Percentiles rank a stretch among this genome's conserved stretches.
phyloP scores from a whole-genome alignment of 2,797 vertebrate species.

The Sebastes cheni region DNA sequence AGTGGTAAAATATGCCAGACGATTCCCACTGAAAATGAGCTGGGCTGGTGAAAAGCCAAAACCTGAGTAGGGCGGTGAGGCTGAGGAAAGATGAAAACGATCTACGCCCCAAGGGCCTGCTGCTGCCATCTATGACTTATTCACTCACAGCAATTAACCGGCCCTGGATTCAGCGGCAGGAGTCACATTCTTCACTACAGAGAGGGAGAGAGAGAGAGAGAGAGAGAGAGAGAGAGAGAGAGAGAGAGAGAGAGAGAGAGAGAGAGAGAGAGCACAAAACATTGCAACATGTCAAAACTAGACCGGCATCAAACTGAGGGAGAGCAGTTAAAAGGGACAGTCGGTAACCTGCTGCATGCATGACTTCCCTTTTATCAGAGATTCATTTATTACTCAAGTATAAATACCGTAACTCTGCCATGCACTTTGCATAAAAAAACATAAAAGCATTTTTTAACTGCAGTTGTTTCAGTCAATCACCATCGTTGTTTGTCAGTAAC shows the following conservation, averaged over 20 bases:
- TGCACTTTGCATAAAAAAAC: background rate
- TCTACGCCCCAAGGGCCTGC: slow-evolving; percentile 62
- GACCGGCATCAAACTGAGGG: slow-evolving; percentile 40
- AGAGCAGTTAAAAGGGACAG: slow-evolving; percentile 43
- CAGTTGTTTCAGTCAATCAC: background rate
- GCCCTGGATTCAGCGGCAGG: slow-evolving; percentile 55
- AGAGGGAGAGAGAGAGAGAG: slow-evolving; percentile 13
- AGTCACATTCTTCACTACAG: slow-evolving; percentile 71
- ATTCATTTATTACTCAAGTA: slow-evolving; percentile 8
- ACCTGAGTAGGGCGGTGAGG: slow-evolving; percentile 62
- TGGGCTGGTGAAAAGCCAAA: slow-evolving; percentile 59
- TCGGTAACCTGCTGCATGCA: slow-evolving; percentile 7
- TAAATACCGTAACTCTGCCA: background rate
- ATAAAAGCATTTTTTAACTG: background rate
- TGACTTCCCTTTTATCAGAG: slow-evolving; percentile 21
- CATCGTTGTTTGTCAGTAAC: background rate
- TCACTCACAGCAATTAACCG: slow-evolving; percentile 77
- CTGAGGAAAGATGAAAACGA: slow-evolving; percentile 73
- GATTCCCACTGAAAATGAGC: slow-evolving; percentile 62
- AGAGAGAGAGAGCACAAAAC: background rate
- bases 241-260: background rate
- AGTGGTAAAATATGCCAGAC: slow-evolving; percentile 39
- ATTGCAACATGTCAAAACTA: slow-evolving; percentile 71
- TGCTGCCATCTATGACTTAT: slow-evolving; percentile 74
- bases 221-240: slow-evolving; percentile 10